Percentiles rank a stretch among this genome's conserved stretches.
Conservation (phyloP, 2,797 vertebrate species). For the Anguilla obscura region DNA sequence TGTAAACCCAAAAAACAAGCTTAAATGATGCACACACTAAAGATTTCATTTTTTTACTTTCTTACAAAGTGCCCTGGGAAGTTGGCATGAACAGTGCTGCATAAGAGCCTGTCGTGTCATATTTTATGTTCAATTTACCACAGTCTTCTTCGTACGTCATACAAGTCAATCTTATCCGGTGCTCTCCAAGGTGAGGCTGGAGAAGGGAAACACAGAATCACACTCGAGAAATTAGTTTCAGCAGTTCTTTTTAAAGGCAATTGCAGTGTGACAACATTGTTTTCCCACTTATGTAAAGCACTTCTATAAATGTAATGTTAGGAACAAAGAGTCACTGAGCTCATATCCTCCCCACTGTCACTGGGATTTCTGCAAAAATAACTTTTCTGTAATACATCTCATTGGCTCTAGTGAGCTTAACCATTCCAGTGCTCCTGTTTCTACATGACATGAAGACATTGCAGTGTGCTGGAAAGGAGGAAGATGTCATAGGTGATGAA, state of each 20-base stretch:
- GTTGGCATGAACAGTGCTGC: neutral
- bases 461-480: neutral
- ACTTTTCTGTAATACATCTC: neutral
- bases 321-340: neutral
- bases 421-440: neutral
- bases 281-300: neutral
- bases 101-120: neutral
- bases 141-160: constrained; percentile 92
- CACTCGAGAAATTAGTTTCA: neutral
- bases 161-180: constrained; percentile 96
- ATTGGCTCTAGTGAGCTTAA: neutral
- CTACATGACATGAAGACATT: neutral
- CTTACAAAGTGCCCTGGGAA: neutral
- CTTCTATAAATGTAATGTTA: neutral
- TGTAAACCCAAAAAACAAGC: neutral
- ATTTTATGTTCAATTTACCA: constrained; percentile 74
- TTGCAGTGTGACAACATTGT: neutral
- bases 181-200: constrained; percentile 93
- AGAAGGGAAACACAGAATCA: constrained; percentile 23
- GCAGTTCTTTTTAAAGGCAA: neutral
- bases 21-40: neutral
- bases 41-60: neutral
- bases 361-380: neutral
- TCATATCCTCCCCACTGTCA: neutral
- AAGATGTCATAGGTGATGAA: neutral